Base-by-base conservation (phyloP, 2,113 vertebrate genomes). In the Catharus minimus region DNA sequence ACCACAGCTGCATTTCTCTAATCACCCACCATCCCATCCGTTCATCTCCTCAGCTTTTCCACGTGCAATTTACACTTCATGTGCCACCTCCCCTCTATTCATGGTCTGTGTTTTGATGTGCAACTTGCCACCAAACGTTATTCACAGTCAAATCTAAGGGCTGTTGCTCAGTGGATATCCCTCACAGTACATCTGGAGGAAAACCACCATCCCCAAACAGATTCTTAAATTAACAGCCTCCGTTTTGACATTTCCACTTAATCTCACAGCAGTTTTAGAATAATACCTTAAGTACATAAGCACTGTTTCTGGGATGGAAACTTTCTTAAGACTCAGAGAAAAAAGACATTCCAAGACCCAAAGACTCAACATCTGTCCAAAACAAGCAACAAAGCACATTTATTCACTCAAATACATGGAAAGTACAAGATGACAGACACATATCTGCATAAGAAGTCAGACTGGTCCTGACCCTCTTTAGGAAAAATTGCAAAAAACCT, bases 161-260 rank as follows among this genome's bases (percentile, higher is more conserved):
- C 9, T 0, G 1, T 33, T 55, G 47, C 69, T 85, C 22, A 9
- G n/a, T 46, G 55, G 24, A 84, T 32, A 73, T 27, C 32, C 69
- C 17, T 69, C n/a, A 88, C 52, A 61, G 75, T 55, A 49, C 47
- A 11, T 68, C 69, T 39, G 47, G 43, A 72, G 50, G 28, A 74
- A 88, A 92, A 68, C 4, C 43, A 61, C 52, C 85, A 79, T 58
- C n/a, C 52, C 1, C 1, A 95, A 81, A 38, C 33, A 86, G 56
- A 72, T 84, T 75, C 50, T 72, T 86, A 52, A 90, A 72, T 81
- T 65, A 93, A 92, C 62, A 84, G n/a, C 30, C 64, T 77, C 55
- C 5, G 5, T 55, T 95, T 90, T 66, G 80, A 68, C 57, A 88
- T 75, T 90, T 81, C 41, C 56, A 66, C 65, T 82, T 85, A 73